Evolutionary conservation across 2,113 vertebrate species (phyloP).

Genomic region (Zosterops pallidus): DNA sequence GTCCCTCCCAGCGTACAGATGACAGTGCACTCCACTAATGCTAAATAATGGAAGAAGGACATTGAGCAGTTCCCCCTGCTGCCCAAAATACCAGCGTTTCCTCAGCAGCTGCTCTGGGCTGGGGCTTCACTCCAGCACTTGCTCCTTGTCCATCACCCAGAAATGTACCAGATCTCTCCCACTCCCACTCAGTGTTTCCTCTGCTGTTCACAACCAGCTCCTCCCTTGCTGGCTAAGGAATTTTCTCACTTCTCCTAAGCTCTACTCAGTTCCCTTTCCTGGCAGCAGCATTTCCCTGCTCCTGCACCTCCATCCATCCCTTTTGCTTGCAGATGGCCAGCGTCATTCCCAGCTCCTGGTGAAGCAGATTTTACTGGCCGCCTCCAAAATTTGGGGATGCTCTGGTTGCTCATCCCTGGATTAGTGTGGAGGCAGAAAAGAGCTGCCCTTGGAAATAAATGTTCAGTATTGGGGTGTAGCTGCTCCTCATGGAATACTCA

Average conservation of each 20-base stretch:
- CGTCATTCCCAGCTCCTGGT: rapidly evolving
- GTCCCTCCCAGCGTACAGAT: rapidly evolving
- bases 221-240: not conserved
- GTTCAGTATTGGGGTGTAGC: not conserved
- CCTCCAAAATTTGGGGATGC: not conserved
- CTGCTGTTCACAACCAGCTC: not conserved
- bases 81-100: not conserved
- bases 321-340: rapidly evolving
- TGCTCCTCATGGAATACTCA: not conserved
- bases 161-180: not conserved
- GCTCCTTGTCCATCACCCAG: not conserved
- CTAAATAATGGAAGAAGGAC: not conserved
- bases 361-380: not conserved
- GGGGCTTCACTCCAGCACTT: not conserved
- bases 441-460: not conserved
- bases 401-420: not conserved
- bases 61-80: not conserved
- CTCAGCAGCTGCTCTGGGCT: not conserved
- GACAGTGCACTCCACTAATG: not conserved
- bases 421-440: not conserved
- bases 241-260: not conserved
- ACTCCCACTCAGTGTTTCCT: not conserved
- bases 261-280: not conserved
- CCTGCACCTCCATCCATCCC: not conserved
- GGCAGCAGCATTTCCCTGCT: not conserved